These are phyloP conservation scores for Lasius fuliginosus DNA, from an alignment of 2,888 invertebrate genomes.

Conservation along the genomic window DNA sequence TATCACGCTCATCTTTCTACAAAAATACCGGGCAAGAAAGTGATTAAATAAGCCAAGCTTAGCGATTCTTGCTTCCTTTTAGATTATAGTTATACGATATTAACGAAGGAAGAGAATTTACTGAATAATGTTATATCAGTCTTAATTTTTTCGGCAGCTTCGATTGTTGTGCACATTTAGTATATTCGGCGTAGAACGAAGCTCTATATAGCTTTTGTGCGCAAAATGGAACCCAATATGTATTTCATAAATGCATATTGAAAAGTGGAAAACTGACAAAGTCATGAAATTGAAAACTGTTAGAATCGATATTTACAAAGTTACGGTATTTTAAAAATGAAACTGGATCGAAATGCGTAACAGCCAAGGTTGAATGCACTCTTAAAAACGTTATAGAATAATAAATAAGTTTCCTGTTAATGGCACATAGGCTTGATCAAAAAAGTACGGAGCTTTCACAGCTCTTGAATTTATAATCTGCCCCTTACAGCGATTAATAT, in stretches of 20 bases:
- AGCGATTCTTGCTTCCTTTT: not conserved
- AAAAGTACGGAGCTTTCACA: conserved; percentile 40
- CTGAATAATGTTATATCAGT: conserved; percentile 3
- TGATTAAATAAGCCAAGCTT: not conserved
- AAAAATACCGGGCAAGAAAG: not conserved
- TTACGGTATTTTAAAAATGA: conserved; percentile 44
- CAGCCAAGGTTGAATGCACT: not conserved
- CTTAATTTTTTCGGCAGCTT: conserved; percentile 36
- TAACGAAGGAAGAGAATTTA: conserved; percentile 31
- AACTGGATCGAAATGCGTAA: conserved; percentile 23
- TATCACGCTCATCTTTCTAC: not conserved
- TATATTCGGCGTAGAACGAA: conserved; percentile 15
- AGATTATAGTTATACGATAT: not conserved
- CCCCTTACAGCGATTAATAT: conserved; percentile 7
- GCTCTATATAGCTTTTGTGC: conserved; percentile 36
- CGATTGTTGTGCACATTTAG: conserved; percentile 37
- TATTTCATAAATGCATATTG: conserved; percentile 58
- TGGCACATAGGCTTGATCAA: conserved; percentile 6
- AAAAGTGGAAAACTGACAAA: conserved; percentile 52
- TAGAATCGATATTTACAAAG: conserved; percentile 48
- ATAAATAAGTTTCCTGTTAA: conserved; percentile 34
- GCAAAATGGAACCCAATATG: conserved; percentile 38
- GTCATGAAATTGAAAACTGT: conserved; percentile 56
- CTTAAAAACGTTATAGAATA: conserved; percentile 42
- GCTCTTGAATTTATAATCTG: conserved; percentile 46